Evolutionary conservation across 2,797 vertebrate genomes (phyloP), one percentile per base, ranked within the genome.

Genomic region (Cercopithecus neglectus): DNA sequence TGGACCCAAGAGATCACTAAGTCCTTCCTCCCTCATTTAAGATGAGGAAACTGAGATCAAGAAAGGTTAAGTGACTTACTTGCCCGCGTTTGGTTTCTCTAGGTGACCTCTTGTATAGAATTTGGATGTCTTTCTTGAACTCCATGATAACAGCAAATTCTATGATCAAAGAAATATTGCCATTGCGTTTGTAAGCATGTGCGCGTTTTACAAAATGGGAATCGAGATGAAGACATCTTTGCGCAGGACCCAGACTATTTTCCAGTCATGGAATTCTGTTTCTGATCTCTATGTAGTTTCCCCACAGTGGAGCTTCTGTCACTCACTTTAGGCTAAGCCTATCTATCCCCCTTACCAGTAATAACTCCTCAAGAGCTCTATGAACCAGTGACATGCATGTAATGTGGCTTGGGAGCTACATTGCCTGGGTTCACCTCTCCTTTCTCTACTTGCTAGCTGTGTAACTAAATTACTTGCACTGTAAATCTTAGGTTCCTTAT

Each of bases 1-100:
- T 91, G 89, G 79, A 59, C 90, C 94, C 94, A 80, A 89, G 95
- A 94, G 96, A 97, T 97, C 92, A 75, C 84, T 64, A 92, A 94
- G 74, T 76, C 44, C 86, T 94, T 95, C 36, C 39, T 82, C 59
- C 16, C 59, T 95, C 76, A n/a, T 88, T 96, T 88, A 76, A 85
- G 88, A 89, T 50, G 92, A 97, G 94, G 87, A 95, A 97, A 85
- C 76, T 21, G 75, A 88, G 78, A 95, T 82, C 78, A 81, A 50
- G 59, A 93, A 90, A 97, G 94, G 92, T 92, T 95, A 95, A 92
- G 87, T 93, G 83, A 57, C 59, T 93, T 78, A 57, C 44, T 92
- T 81, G 72, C 91, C 76, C 14, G 57, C 53, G 53, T 57, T 96
- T 3, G 5, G 6, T 79, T 95, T 82, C 78, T 90, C 92, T 91